A percentile compares a stretch with the other conserved stretches of the same genome.
Evolutionary conservation across 2,113 vertebrate species (phyloP).

Genomic region (Empidonax alnorum): DNA sequence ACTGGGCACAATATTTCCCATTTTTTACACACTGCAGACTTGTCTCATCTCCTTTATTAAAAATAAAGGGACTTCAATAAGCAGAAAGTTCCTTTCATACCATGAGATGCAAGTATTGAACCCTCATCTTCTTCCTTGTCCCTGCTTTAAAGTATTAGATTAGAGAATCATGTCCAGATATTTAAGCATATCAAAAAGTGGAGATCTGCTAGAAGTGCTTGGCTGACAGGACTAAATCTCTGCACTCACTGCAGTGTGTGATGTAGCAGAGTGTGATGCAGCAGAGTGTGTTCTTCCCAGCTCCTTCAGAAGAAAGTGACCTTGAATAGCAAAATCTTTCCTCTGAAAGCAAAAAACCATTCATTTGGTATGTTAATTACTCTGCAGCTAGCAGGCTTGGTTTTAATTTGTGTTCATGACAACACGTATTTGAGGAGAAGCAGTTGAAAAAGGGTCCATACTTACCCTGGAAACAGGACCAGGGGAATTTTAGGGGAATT

Average conservation of each 20-base stretch:
- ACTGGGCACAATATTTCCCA: not conserved
- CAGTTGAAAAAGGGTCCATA: not conserved
- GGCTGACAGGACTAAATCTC: not conserved
- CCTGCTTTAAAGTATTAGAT: not conserved
- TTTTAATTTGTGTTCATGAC: constrained; percentile 51
- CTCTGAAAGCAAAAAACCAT: constrained; percentile 56
- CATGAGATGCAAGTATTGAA: not conserved
- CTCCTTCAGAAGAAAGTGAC: constrained; percentile 58
- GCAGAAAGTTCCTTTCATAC: not conserved
- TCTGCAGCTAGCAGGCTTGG: constrained; percentile 27
- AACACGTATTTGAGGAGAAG: constrained; percentile 34
- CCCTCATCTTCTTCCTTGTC: not conserved
- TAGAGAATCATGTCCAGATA: constrained; percentile 1
- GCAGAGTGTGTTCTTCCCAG: not conserved
- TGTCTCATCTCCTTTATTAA: not conserved
- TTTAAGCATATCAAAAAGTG: constrained; percentile 36
- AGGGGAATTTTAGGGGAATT: not conserved
- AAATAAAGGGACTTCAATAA: not conserved
- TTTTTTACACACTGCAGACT: not conserved
- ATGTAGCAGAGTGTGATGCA: not conserved
- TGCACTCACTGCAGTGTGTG: not conserved
- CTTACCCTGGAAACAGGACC: not conserved
- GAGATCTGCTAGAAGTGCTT: constrained; percentile 37
- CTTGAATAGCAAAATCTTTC: constrained; percentile 57
- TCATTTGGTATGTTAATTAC: constrained; percentile 70